A percentile compares a stretch with the other conserved stretches of the same genome.
phyloP scores from a whole-genome alignment of 2,797 vertebrate species.

The Sebastes steindachneri region DNA sequence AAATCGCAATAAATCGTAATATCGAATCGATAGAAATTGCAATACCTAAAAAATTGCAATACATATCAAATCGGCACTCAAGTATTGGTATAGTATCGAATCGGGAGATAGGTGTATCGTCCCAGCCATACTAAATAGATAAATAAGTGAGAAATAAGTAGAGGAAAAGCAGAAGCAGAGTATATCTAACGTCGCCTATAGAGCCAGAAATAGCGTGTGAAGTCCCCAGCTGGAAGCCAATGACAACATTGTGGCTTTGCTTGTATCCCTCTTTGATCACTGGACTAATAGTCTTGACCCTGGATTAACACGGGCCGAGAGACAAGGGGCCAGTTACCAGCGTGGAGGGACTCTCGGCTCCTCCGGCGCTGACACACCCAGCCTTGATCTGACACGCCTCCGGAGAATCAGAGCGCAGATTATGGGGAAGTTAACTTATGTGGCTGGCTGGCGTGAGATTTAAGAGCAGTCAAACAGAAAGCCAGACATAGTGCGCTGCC shows the following conservation, averaged over 20 bases:
- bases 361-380: conserved; percentile 41
- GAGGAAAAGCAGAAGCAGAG: background rate
- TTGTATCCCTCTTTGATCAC: conserved; percentile 55
- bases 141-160: background rate
- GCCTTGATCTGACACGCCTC: conserved; percentile 61
- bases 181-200: conserved; percentile 11
- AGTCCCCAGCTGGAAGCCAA: conserved; percentile 11
- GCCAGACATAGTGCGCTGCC: conserved; percentile 64
- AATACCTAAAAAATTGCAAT: no score
- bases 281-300: conserved; percentile 59
- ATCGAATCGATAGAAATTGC: no score
- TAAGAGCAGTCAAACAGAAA: conserved; percentile 74
- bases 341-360: conserved; percentile 12
- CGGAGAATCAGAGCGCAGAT: conserved; percentile 61
- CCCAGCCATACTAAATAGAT: background rate
- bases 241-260: conserved; percentile 24
- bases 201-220: conserved; percentile 13
- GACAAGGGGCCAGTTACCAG: conserved; percentile 46
- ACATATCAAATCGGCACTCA: no score
- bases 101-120: no score
- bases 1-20: no score
- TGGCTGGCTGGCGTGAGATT: conserved; percentile 69
- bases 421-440: conserved; percentile 68
- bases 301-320: conserved; percentile 48
- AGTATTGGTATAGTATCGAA: no score